Conservation (phyloP, 1,140 invertebrate genomes). For the Formica exsecta region DNA sequence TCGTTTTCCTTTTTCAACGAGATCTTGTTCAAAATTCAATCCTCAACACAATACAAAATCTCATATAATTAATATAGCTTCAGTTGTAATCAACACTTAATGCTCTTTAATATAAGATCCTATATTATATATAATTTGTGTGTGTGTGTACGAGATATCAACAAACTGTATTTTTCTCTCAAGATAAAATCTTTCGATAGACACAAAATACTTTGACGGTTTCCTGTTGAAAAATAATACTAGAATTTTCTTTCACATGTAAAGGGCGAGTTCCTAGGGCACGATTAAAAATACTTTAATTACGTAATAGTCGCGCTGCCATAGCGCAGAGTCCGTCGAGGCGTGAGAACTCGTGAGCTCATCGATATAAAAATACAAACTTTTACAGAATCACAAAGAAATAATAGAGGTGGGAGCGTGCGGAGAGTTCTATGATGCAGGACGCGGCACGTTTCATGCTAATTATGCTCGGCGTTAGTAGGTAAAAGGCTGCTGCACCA, state of each 20-base stretch:
- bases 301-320: conserved; percentile 52
- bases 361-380: conserved; percentile 60
- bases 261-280: conserved; percentile 56
- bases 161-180: not conserved
- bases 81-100: not conserved
- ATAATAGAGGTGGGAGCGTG: conserved; percentile 59
- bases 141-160: too few relatives aligned
- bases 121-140: too few relatives aligned
- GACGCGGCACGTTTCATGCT: conserved; percentile 42
- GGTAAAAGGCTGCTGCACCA: conserved; percentile 67
- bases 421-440: conserved; percentile 35
- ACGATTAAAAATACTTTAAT: conserved; percentile 58
- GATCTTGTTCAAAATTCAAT: not conserved
- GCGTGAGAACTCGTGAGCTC: conserved; percentile 53
- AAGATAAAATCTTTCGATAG: not conserved
- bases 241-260: conserved; percentile 5
- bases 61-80: not conserved
- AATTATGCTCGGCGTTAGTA: conserved; percentile 54
- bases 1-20: not conserved
- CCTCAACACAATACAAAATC: not conserved
- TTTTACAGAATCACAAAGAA: conserved; percentile 60
- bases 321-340: not conserved
- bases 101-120: too few relatives aligned
- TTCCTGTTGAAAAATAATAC: conserved; percentile 2
- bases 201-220: not conserved